phyloP scores from a whole-genome alignment of 2,797 vertebrate genomes.

The Poeciliopsis gracilis region DNA sequence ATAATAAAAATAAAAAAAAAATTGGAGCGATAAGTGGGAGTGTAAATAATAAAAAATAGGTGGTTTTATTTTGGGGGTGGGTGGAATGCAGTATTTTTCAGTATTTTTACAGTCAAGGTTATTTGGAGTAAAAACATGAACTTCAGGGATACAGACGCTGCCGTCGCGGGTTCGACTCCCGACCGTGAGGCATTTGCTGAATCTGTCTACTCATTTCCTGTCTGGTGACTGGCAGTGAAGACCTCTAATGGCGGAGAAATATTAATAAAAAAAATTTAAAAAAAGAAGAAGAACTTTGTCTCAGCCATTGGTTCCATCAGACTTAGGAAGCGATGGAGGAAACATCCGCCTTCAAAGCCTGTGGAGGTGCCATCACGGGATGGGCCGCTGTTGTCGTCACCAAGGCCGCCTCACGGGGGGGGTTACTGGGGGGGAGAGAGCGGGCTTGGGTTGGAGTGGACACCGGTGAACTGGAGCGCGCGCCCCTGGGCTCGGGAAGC shows the following conservation, averaged over 20 bases:
- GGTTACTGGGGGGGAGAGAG: no score
- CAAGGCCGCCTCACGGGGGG: neutral
- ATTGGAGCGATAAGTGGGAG: neutral
- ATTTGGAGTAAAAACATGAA: neutral
- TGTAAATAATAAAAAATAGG: neutral
- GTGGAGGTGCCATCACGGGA: constrained; percentile 30
- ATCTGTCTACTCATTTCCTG: neutral
- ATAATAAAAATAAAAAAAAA: neutral
- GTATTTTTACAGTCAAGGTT: neutral
- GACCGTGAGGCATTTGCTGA: neutral
- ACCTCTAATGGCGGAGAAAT: neutral
- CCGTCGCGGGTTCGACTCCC: neutral
- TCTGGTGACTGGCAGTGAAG: neutral
- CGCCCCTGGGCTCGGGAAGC: no score
- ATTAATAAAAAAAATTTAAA: neutral
- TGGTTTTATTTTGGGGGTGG: neutral
- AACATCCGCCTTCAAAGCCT: neutral
- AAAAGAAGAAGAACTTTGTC: neutral
- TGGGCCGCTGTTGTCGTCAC: constrained; percentile 12
- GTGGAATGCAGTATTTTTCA: neutral
- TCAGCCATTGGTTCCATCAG: constrained; percentile 10
- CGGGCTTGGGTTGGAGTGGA: neutral
- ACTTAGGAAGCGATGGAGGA: constrained; percentile 11
- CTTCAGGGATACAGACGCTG: neutral
- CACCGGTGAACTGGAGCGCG: neutral